Percentiles rank a stretch among this genome's conserved stretches.
phyloP scores from a whole-genome alignment of 2,888 invertebrate species.

The Epirrita christyi region DNA sequence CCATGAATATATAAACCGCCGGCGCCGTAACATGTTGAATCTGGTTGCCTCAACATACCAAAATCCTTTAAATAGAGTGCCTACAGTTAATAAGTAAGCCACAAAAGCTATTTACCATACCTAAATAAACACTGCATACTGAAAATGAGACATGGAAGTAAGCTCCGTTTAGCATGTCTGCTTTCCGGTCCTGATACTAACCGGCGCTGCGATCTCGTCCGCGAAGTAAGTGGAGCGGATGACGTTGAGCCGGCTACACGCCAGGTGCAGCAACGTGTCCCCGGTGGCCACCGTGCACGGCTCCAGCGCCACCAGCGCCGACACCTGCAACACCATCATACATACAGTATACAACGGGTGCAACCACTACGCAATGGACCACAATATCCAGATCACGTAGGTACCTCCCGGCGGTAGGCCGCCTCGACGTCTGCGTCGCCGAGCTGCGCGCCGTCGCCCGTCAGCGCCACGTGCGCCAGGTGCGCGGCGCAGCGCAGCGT shows the following conservation, averaged over 20 bases:
- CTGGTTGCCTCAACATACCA: too few relatives aligned
- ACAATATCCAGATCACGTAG: background rate
- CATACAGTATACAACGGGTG: too few relatives aligned
- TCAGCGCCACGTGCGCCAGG: constrained; percentile 88
- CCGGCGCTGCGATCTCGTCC: constrained; percentile 4
- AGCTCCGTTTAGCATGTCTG: too few relatives aligned
- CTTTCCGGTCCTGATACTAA: too few relatives aligned
- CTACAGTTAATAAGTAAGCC: too few relatives aligned
- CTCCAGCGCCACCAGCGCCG: constrained; percentile 83
- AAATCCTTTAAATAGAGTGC: too few relatives aligned
- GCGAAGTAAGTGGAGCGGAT: constrained; percentile 90
- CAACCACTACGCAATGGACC: too few relatives aligned
- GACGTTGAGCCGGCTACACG: constrained; percentile 90
- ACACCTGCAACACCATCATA: constrained; percentile 2
- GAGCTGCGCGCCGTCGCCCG: constrained; percentile 72
- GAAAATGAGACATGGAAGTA: too few relatives aligned
- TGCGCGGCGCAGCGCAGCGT: constrained; percentile 92
- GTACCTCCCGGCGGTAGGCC: constrained; percentile 10
- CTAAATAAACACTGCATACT: too few relatives aligned
- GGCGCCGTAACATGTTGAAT: too few relatives aligned
- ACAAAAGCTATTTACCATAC: too few relatives aligned
- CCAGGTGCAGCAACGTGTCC: constrained; percentile 94
- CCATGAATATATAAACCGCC: too few relatives aligned
- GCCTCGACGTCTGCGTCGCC: constrained; percentile 65
- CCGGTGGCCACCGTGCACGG: constrained; percentile 89